A percentile compares a stretch with the other conserved stretches of the same genome.
Conservation (phyloP, 2,113 vertebrate species). For the Vidua macroura region DNA sequence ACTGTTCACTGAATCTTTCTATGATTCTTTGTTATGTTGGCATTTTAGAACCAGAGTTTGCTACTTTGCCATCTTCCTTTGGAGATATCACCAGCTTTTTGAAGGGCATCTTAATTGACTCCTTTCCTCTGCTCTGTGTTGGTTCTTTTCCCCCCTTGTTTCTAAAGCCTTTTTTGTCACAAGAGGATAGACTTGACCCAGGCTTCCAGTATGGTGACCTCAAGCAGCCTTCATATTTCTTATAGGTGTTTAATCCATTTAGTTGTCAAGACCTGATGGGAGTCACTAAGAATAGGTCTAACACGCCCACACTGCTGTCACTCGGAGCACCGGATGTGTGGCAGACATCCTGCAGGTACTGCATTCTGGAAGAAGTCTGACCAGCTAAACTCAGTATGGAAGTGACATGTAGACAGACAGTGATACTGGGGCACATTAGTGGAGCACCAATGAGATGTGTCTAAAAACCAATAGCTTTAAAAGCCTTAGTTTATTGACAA, state of each 20-base stretch:
- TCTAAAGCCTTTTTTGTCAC: not conserved
- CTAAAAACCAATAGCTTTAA: not conserved
- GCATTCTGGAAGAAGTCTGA: not conserved
- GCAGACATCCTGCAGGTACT: not conserved
- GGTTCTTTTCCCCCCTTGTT: not conserved
- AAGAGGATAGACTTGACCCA: not conserved
- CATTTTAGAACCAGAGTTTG: not conserved
- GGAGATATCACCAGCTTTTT: not conserved
- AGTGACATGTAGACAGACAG: not conserved
- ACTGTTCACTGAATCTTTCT: not conserved
- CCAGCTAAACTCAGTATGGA: not conserved
- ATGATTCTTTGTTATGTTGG: not conserved
- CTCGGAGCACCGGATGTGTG: not conserved
- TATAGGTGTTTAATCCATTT: not conserved
- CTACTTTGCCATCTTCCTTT: not conserved
- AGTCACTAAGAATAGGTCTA: not conserved
- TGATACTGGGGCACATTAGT: not conserved
- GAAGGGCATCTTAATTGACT: not conserved
- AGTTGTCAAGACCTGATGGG: not conserved
- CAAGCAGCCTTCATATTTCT: not conserved
- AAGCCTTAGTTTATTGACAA: not conserved
- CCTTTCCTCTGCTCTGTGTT: not conserved
- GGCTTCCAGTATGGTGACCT: not conserved
- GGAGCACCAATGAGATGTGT: not conserved
- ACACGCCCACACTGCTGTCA: not conserved